These are phyloP conservation scores for Solenopsis invicta DNA, from an alignment of 1,140 invertebrate genomes.

Conservation along the genomic window DNA sequence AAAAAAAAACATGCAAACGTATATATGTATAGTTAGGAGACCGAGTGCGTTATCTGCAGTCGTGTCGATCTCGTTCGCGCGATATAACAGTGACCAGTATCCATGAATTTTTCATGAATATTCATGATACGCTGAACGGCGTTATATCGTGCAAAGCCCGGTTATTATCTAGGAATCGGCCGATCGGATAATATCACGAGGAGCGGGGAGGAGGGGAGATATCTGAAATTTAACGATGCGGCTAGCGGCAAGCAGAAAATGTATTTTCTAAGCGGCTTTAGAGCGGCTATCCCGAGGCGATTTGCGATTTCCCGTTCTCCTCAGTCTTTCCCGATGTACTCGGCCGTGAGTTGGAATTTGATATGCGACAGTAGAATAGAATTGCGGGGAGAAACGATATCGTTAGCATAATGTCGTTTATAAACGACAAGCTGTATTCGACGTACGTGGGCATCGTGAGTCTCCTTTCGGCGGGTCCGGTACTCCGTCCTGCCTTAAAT, in stretches of 20 bases:
- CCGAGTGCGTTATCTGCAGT: slow-evolving; percentile 65
- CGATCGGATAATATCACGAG: slow-evolving; percentile 59
- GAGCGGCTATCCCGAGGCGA: background rate
- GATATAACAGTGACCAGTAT: slow-evolving; percentile 69
- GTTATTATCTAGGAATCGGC: slow-evolving; percentile 66
- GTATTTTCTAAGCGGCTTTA: slow-evolving; percentile 42
- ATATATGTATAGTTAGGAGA: slow-evolving; percentile 20
- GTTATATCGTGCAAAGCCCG: slow-evolving; percentile 33
- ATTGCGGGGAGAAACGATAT: slow-evolving; percentile 13
- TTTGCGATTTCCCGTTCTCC: background rate
- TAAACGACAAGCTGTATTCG: background rate
- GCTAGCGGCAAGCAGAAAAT: slow-evolving; percentile 30
- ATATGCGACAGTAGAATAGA: background rate
- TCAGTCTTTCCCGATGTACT: background rate
- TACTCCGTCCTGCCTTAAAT: slow-evolving; percentile 34
- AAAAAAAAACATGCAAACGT: slow-evolving; percentile 2
- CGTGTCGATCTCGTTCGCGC: slow-evolving; percentile 70
- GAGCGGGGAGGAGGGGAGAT: slow-evolving; percentile 14
- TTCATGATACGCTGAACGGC: slow-evolving; percentile 64
- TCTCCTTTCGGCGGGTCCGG: too few relatives aligned
- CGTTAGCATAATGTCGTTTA: slow-evolving; percentile 48
- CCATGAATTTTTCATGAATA: slow-evolving; percentile 76
- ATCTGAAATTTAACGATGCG: slow-evolving; percentile 50
- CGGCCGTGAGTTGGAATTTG: slow-evolving; percentile 13
- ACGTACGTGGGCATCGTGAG: background rate